Conservation (phyloP, 1,140 invertebrate genomes). For the Rhopalosiphum padi region DNA sequence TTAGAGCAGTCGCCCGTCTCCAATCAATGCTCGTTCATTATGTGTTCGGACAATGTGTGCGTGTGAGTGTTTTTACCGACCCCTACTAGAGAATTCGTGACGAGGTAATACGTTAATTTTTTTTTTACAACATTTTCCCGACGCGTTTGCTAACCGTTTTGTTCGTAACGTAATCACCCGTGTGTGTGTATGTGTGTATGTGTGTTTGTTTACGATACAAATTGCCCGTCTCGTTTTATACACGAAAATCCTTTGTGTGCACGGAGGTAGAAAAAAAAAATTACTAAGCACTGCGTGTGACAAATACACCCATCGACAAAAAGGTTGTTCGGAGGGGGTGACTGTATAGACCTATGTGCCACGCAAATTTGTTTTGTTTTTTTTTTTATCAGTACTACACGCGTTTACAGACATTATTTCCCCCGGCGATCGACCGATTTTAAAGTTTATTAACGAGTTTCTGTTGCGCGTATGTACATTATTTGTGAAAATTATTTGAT, state of each 20-base stretch:
- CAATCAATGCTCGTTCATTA: conserved; percentile 29
- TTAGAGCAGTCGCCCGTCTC: background rate
- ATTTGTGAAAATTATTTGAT: conserved; percentile 50
- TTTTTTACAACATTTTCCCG: conserved; percentile 4
- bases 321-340: background rate
- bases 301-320: background rate
- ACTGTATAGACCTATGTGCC: too few relatives aligned
- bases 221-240: background rate
- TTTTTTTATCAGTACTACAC: background rate
- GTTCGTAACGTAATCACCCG: background rate
- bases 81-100: background rate
- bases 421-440: conserved; percentile 18
- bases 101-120: background rate
- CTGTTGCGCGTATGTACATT: background rate
- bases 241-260: conserved; percentile 17
- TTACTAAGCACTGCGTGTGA: background rate
- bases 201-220: conserved; percentile 16
- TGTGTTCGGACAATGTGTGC: background rate
- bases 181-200: background rate
- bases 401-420: background rate
- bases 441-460: conserved; percentile 44
- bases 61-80: background rate
- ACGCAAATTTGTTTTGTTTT: conserved; percentile 6
- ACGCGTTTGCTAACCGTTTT: background rate
- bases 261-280: background rate